Base-by-base conservation (phyloP, 2,888 invertebrate genomes). In the Agriopis leucophaearia region DNA sequence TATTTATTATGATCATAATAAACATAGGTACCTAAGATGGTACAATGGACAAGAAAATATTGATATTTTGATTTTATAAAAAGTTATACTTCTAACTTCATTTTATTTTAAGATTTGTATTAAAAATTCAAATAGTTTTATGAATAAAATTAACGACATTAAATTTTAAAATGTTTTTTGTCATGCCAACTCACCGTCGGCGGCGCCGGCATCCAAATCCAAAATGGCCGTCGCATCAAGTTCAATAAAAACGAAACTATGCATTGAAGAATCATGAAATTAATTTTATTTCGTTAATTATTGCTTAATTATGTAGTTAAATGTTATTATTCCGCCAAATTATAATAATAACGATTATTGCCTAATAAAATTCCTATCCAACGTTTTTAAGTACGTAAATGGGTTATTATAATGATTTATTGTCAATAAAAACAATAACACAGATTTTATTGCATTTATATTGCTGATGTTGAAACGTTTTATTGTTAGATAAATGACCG, bases 371-470 rank as follows among this genome's bases (percentile, higher is more conserved):
- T 69, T 70, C 67, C 71, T 70, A 72, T 70, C 38, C 73, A 57
- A 74, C 73, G 70, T 75, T 72, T 73, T 78, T 73, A 69, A 64
- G 63, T 69, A 70, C 66, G 60, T 68, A 71, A 78, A 75, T 74
- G 65, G 68, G 71, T 74, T 74, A 72, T 77, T 74, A 74, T 71
- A 77, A 77, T 77, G 80, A 81, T 81, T 81, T 56, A 78, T 78
- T 79, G 80, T 61, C 74, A 72, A 80, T 87, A 83, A 86, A 84
- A 81, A 79, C 79, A 81, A 82, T 86, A 83, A 85, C 74, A 70
- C 63, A 58, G 71, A 63, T 84, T 88, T 88, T 81, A 88, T 85
- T 79, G 77, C 80, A 73, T 82, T 83, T 83, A 77, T 82, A 84
- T 80, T 64, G 71, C 70, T 67, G 63, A 64, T 64, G 70, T 73